Evolutionary conservation across 92 coral and sea anemone genomes (phyloP), one percentile per base, ranked within the genome.

Genomic region (Paramuricea clavata): DNA sequence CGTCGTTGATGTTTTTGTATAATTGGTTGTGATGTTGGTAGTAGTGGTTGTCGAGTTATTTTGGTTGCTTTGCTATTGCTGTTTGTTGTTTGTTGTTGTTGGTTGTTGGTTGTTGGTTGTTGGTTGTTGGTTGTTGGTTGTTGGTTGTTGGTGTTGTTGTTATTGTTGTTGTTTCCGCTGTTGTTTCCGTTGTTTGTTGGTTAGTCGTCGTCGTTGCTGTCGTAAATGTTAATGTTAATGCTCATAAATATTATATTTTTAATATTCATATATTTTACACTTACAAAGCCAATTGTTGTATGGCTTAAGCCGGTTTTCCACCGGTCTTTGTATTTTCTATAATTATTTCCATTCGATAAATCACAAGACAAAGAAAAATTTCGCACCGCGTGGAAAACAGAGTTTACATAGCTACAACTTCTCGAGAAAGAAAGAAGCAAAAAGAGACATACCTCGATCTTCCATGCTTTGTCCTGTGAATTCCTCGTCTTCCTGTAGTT

Each of bases 401-500:
- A n/a, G n/a, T n/a, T n/a, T n/a, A n/a, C n/a, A n/a, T n/a, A n/a
- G 74, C 82, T 13, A 87, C 91, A 71, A 91, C 69, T 68, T 91
- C 90, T 81, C 7, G 16, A 47, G 16, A 12, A 42, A 54, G 22
- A 26, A 28, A 92, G 36, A 44, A 91, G 85, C 22, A 91, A 88
- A 27, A 93, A 90, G 6, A 87, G 52, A 72, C 90, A 85, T 77
- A 94, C 98, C 64, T 93, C 94, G n/a, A 90, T 98, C 34, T 54
- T 19, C 62, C 62, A 54, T 54, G 62, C 11, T 54, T 21, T 21
- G 23, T 21, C 27, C 62, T 0, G 77, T 95, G 98, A 49, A 77
- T 59, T 95, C 98, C 52, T 95, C 98, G 86, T 95, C 98, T 5
- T 92, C 89, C 60, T 84, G 93, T 0, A 95, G 92, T 43, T 95